Base-by-base conservation (phyloP, 37 sponge, comb jelly and placozoan genomes). In the Axinella damicornis region DNA sequence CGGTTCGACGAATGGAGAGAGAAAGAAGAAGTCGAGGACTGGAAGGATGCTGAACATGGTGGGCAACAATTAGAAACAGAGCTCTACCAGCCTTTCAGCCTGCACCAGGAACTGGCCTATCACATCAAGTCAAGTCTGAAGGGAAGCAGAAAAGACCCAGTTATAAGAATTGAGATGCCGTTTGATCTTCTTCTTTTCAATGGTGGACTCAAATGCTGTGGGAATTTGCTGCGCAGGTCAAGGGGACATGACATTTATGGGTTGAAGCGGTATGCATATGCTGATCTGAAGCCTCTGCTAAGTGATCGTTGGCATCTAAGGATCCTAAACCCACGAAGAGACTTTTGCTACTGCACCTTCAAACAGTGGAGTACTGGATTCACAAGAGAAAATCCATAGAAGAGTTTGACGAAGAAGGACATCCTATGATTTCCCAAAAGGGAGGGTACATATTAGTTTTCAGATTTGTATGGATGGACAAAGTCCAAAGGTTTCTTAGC, bases 81-180 rank as follows among this genome's bases (percentile, higher is more conserved):
- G 46, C 46, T 11, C 27, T 63, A 31, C 30, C 5, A 31, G 21
- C 32, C 71, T 19, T 69, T 31, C 15, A 9, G 15, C 32, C 34
- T 28, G 15, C 25, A 69, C 32, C 2, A 28, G n/a, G 71, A 69
- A 36, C 37, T 69, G 32, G 71, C 71, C 11, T 69, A 69, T 36
- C 27, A 28, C 2, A 69, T 69, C 2, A 69, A 69, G 37, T 1
- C 5, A 34, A 11, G 36, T 5, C 71, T 69, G 71, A 69, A 69
- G 22, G 37, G 34, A 6, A 21, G 36, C 5, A 69, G 71, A 69
- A 19, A 57, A 20, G 77, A 59, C 32, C 77, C 77, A 31, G 59
- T 57, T 2, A 59, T 76, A 25, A 20, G 77, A 59, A 76, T 76
- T 57, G 77, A 76, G 37, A 19, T 76, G 38, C 57, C 77, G 2